Evolutionary conservation across 1,140 invertebrate species (phyloP).

Genomic region (Rhyzopertha dominica): DNA sequence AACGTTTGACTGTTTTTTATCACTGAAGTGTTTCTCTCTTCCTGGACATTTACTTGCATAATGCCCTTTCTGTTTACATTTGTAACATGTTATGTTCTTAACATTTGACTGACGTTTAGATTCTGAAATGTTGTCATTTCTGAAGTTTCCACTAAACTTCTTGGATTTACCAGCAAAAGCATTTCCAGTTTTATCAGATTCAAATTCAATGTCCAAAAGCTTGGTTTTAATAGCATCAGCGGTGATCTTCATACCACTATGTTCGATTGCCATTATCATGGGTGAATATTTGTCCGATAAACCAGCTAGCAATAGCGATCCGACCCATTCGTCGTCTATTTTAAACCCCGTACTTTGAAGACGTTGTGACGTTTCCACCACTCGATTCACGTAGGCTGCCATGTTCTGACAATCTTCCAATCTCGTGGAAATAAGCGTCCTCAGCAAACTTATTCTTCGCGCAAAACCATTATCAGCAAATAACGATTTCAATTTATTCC

Average conservation of each 20-base stretch:
- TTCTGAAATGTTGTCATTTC: no score
- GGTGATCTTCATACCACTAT: constrained; percentile 26
- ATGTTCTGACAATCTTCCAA: constrained; percentile 23
- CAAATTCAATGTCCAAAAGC: constrained; percentile 14
- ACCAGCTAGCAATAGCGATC: constrained; percentile 35
- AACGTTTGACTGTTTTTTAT: constrained; percentile 24
- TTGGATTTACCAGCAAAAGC: not conserved
- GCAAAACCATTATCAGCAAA: constrained; percentile 17
- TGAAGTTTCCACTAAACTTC: not conserved
- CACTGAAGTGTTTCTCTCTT: constrained; percentile 17
- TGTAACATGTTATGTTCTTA: no score
- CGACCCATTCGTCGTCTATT: no score
- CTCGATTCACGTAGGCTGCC: no score
- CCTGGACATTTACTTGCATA: constrained; percentile 29
- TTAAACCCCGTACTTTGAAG: no score
- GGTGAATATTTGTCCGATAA: constrained; percentile 34
- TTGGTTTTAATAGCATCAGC: constrained; percentile 24
- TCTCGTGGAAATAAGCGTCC: constrained; percentile 17
- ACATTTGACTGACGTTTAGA: no score
- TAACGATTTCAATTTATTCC: constrained; percentile 18
- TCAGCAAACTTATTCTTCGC: constrained; percentile 20
- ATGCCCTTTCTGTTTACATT: constrained; percentile 12
- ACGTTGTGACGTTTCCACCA: no score
- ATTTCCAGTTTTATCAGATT: no score
- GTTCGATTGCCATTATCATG: constrained; percentile 42